phyloP scores from a whole-genome alignment of 2,797 vertebrate genomes.

The Hirundo rustica region DNA sequence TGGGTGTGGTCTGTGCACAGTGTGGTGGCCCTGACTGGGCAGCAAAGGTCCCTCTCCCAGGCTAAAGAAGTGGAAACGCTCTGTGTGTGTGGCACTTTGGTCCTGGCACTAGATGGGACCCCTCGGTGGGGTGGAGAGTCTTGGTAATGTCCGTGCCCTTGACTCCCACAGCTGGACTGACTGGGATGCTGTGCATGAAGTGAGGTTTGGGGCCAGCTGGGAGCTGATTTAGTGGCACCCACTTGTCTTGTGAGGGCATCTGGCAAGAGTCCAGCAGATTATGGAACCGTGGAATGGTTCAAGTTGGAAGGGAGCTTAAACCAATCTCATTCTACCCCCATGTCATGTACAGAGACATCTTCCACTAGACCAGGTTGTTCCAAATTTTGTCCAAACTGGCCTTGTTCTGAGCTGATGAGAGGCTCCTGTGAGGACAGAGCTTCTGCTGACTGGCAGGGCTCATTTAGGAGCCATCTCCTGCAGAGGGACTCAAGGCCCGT shows the following conservation, averaged over 20 bases:
- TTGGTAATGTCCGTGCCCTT: fast-evolving
- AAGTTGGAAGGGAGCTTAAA: neutral
- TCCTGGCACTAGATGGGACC: neutral
- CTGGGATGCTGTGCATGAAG: neutral
- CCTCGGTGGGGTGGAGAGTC: neutral
- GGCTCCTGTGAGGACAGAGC: neutral
- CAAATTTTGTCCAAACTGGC: neutral
- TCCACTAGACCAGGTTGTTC: neutral
- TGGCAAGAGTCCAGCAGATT: neutral
- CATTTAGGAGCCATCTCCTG: neutral
- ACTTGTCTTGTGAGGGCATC: neutral
- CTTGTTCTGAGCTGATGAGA: neutral
- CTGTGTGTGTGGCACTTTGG: neutral
- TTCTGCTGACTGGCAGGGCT: neutral
- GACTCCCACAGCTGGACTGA: neutral
- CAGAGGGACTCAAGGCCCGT: neutral
- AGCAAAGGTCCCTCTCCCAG: neutral
- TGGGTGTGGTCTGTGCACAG: neutral
- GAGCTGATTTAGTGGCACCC: neutral
- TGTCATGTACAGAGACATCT: neutral
- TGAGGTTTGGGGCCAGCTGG: neutral
- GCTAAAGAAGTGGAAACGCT: neutral
- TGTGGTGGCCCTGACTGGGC: neutral
- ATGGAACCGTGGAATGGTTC: neutral
- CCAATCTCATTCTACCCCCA: neutral